phyloP scores from a whole-genome alignment of 1,140 invertebrate species.

The Anagrus nilaparvatae region DNA sequence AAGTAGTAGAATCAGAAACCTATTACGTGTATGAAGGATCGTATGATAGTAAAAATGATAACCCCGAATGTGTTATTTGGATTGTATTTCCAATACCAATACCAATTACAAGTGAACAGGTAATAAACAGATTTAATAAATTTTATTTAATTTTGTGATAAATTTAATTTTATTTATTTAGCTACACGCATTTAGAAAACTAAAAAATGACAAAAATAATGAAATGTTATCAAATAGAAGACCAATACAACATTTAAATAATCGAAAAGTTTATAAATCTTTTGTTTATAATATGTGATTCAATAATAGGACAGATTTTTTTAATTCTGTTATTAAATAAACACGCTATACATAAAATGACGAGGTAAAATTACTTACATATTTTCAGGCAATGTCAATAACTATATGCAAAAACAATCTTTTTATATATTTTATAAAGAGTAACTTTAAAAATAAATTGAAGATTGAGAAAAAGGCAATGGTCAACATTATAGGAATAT shows the following conservation, averaged over 20 bases:
- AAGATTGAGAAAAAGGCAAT: too few relatives aligned
- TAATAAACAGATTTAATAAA: constrained; percentile 28
- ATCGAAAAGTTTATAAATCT: constrained; percentile 22
- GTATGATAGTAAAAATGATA: constrained; percentile 50
- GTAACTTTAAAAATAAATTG: too few relatives aligned
- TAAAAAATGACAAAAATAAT: constrained; percentile 17
- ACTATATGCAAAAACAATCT: constrained; percentile 12
- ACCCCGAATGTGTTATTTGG: constrained; percentile 59
- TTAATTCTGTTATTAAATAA: constrained; percentile 13
- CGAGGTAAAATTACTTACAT: too few relatives aligned
- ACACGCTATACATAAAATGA: too few relatives aligned
- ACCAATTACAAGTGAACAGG: constrained; percentile 57
- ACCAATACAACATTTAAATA: constrained; percentile 16
- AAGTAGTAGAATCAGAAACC: constrained; percentile 30
- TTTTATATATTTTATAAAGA: too few relatives aligned
- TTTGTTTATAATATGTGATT: constrained; percentile 16
- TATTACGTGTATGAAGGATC: constrained; percentile 60
- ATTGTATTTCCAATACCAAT: constrained; percentile 65
- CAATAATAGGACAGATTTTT: constrained; percentile 15
- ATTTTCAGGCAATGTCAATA: constrained; percentile 21
- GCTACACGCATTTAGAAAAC: constrained; percentile 23
- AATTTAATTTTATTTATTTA: constrained; percentile 5
- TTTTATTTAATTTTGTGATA: background rate
- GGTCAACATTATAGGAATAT: too few relatives aligned
- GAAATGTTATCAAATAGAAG: constrained; percentile 20